These are phyloP conservation scores for Macrotus californicus DNA, from an alignment of 2,113 vertebrate genomes.

Conservation along the genomic window DNA sequence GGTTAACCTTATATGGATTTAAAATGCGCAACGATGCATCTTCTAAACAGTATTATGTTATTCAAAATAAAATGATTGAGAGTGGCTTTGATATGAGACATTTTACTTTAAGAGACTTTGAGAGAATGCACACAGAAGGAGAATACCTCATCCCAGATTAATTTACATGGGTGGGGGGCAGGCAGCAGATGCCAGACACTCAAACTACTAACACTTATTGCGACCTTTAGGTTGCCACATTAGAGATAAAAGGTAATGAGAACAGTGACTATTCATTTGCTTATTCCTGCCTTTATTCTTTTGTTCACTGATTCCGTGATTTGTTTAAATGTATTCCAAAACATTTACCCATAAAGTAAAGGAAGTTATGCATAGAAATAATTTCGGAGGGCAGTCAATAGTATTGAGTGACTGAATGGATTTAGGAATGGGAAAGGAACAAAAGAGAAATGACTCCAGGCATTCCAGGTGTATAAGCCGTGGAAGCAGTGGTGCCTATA, in stretches of 20 bases:
- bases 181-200: background rate
- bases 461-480: conserved; percentile 25
- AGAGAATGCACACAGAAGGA: background rate
- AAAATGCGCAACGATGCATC: background rate
- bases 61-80: background rate
- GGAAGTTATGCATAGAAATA: background rate
- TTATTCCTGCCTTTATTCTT: background rate
- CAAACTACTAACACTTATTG: background rate
- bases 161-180: background rate
- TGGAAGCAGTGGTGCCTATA: conserved; percentile 51
- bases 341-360: conserved; percentile 22
- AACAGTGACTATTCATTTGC: background rate
- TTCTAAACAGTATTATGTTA: background rate
- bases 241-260: background rate
- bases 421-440: conserved; percentile 24
- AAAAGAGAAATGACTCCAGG: conserved; percentile 22
- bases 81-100: background rate
- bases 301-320: background rate
- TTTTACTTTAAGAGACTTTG: background rate
- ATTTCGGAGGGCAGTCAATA: conserved; percentile 18
- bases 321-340: conserved; percentile 23
- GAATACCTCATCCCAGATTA: background rate
- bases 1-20: background rate
- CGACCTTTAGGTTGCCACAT: background rate
- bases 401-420: background rate